Evolutionary conservation across 2,797 vertebrate species (phyloP), one percentile per base, ranked within the genome.

Genomic region (Lophius americanus): DNA sequence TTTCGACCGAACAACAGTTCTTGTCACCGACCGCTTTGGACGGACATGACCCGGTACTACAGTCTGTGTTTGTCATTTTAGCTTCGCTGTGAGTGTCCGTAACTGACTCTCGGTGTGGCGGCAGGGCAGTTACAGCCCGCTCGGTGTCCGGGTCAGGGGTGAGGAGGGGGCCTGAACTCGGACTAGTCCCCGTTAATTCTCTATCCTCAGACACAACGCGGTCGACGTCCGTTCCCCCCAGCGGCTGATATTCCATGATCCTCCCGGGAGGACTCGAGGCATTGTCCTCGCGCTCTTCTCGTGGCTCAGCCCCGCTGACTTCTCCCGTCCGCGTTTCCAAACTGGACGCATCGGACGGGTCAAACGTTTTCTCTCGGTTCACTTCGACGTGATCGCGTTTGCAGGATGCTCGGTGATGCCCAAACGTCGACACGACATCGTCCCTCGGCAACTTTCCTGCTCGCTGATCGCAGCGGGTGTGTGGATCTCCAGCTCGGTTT

Each of bases 161-260:
- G 46, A 44, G 52, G 48, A 42, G 49, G 51, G 47, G 76, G 32
- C 37, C 51, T 37, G 59, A 42, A 36, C 35, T 70, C 61, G 47
- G n/a, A 49, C 51, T 48, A 14, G 68, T 49, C 55, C 60, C 47
- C 1, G 68, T 63, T 13, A 70, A 38, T 3, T 51, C 32, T 38
- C 35, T 23, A 2, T 33, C 59, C 37, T 72, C 74, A 33, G 69
- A 73, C 49, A 39, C 78, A 33, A 42, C n/a, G 14, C 38, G 48
- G 32, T 61, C 53, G 69, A 56, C 82, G 61, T 51, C 38, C 76
- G 55, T 52, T 68, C 72, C 80, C 81, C 85, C 78, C 77, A 57
- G 72, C 37, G 84, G 78, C 78, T 84, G 81, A 6, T 89, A 85
- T 79, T 94, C 92, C 94, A 94, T 94, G 90, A 80, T 84, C 85